Evolutionary conservation across 2,797 vertebrate species (phyloP).

Genomic region (Smutsia temminckii): DNA sequence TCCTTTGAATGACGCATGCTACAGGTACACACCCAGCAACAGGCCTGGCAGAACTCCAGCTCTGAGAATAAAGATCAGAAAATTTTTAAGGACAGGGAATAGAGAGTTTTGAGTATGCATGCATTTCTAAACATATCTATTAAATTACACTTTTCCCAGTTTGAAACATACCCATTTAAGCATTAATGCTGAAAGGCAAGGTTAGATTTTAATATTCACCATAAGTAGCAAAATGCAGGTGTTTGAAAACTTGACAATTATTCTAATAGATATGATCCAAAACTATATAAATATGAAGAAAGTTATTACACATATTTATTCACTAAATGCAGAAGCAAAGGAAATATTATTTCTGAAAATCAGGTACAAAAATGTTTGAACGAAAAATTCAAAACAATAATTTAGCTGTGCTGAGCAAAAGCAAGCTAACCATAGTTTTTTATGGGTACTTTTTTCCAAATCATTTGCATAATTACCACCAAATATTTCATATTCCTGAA

Average conservation of each 20-base stretch:
- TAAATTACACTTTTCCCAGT: neutral
- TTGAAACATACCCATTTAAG: neutral
- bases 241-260: neutral
- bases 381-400: neutral
- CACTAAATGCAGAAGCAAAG: neutral
- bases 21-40: neutral
- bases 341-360: neutral
- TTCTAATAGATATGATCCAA: neutral
- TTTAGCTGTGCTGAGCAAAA: neutral
- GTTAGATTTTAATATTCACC: conserved; percentile 13
- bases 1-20: neutral
- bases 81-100: neutral
- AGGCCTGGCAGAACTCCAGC: neutral
- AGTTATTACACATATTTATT: neutral
- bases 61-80: neutral
- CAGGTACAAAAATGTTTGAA: neutral
- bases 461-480: neutral
- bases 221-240: neutral
- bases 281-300: neutral
- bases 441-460: neutral
- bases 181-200: neutral
- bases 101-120: neutral
- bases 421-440: neutral
- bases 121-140: neutral
- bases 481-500: conserved; percentile 14